Evolutionary conservation across 1,140 invertebrate genomes (phyloP).

Genomic region (Eumeta japonica): DNA sequence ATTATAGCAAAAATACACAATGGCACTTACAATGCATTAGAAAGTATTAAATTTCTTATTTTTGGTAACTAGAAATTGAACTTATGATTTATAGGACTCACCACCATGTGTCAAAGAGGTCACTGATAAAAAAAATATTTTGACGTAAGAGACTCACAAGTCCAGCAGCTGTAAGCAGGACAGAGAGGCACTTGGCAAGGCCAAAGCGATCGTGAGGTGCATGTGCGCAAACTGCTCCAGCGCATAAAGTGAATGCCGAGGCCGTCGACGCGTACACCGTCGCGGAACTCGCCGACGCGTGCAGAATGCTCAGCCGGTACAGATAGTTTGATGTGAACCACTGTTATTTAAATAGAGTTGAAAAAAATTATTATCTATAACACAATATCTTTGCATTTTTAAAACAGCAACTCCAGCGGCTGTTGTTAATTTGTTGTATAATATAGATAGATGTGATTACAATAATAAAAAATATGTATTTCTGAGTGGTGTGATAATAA

Average conservation of each 20-base stretch:
- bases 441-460: too few relatives aligned
- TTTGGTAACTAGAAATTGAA: too few relatives aligned
- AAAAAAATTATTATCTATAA: conserved; percentile 12
- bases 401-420: too few relatives aligned
- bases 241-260: conserved; percentile 28
- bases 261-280: conserved; percentile 37
- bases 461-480: too few relatives aligned
- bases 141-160: conserved; percentile 22
- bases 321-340: conserved; percentile 51
- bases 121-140: conserved; percentile 4
- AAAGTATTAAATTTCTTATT: too few relatives aligned
- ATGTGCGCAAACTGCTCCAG: conserved; percentile 35
- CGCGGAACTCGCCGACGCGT: conserved; percentile 27
- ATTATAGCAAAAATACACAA: too few relatives aligned
- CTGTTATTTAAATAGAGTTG: conserved; percentile 14
- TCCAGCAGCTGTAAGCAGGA: conserved; percentile 30
- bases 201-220: conserved; percentile 32
- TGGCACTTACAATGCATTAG: too few relatives aligned
- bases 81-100: too few relatives aligned
- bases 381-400: conserved; percentile 6
- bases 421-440: too few relatives aligned
- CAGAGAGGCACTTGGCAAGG: conserved; percentile 28
- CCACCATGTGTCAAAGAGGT: too few relatives aligned
- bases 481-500: too few relatives aligned
- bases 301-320: conserved; percentile 37